phyloP scores from a whole-genome alignment of 1,140 invertebrate genomes.

The Drosophila littoralis region DNA sequence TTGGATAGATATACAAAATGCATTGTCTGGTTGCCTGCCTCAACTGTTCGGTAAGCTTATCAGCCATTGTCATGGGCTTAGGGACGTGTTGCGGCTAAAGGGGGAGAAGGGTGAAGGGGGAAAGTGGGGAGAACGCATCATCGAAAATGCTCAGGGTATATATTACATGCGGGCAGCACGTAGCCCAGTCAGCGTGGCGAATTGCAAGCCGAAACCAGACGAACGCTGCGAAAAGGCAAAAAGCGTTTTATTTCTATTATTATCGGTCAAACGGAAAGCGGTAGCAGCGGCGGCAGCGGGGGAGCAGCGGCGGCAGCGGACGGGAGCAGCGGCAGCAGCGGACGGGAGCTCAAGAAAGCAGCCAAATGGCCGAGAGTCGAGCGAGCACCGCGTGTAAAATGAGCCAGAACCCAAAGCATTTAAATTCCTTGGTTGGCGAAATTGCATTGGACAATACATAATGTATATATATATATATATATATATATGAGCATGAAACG shows the following conservation, averaged over 20 bases:
- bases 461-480: not conserved
- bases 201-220: slow-evolving; percentile 38
- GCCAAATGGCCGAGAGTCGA: slow-evolving; percentile 14
- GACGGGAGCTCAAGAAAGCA: slow-evolving; percentile 5
- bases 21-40: slow-evolving; percentile 27
- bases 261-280: slow-evolving; percentile 22
- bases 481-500: slow-evolving; percentile 27
- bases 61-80: slow-evolving; percentile 18
- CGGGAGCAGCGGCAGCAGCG: not conserved
- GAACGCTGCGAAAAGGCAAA: not conserved
- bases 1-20: not conserved
- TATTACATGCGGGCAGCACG: slow-evolving; percentile 34
- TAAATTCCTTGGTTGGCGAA: slow-evolving; percentile 56
- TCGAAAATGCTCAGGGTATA: slow-evolving; percentile 13
- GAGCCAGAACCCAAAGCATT: slow-evolving; percentile 66
- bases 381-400: slow-evolving; percentile 58
- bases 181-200: slow-evolving; percentile 41
- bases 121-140: slow-evolving; percentile 9
- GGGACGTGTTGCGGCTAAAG: not conserved
- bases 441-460: slow-evolving; percentile 25
- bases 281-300: not conserved
- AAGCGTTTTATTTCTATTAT: slow-evolving; percentile 26
- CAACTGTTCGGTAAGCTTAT: slow-evolving; percentile 14
- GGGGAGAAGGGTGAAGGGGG: not conserved
- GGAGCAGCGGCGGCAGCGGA: not conserved